Evolutionary conservation across 1,140 invertebrate species (phyloP).

Genomic region (Rhagoletis zephyria): DNA sequence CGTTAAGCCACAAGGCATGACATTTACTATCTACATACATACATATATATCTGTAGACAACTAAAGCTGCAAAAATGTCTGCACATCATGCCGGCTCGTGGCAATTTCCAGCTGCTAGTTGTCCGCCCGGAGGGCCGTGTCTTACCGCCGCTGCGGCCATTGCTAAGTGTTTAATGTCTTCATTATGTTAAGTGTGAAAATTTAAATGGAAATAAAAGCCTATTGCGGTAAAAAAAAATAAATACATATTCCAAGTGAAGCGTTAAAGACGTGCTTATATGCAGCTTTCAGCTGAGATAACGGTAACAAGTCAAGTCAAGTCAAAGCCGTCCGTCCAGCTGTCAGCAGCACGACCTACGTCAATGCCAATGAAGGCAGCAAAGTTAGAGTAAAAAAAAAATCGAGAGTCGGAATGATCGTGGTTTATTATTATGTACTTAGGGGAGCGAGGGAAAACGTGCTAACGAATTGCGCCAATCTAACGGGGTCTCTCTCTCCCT

Average conservation of each 20-base stretch:
- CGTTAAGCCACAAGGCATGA: not conserved
- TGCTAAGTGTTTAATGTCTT: constrained; percentile 10
- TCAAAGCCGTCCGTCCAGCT: constrained; percentile 5
- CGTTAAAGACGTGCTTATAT: not conserved
- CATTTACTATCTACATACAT: not conserved
- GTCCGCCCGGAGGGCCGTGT: not conserved
- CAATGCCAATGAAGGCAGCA: constrained; percentile 25
- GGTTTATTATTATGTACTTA: too few relatives aligned
- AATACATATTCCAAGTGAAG: not conserved
- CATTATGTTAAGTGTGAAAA: constrained; percentile 48
- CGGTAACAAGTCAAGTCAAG: constrained; percentile 24
- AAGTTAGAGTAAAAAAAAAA: not conserved
- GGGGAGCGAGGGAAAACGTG: too few relatives aligned
- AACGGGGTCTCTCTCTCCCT: too few relatives aligned
- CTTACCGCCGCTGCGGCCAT: not conserved
- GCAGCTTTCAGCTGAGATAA: constrained; percentile 22
- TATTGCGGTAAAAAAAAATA: not conserved
- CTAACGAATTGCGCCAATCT: too few relatives aligned
- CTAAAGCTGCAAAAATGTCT: too few relatives aligned
- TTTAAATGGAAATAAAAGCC: constrained; percentile 21
- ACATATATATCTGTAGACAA: too few relatives aligned
- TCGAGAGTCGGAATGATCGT: constrained; percentile 4
- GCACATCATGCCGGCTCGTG: not conserved
- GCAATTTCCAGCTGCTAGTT: not conserved
- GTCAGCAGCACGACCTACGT: constrained; percentile 32